Evolutionary conservation across 2,797 vertebrate species (phyloP).

Genomic region (Microctenopoma lineatum): DNA sequence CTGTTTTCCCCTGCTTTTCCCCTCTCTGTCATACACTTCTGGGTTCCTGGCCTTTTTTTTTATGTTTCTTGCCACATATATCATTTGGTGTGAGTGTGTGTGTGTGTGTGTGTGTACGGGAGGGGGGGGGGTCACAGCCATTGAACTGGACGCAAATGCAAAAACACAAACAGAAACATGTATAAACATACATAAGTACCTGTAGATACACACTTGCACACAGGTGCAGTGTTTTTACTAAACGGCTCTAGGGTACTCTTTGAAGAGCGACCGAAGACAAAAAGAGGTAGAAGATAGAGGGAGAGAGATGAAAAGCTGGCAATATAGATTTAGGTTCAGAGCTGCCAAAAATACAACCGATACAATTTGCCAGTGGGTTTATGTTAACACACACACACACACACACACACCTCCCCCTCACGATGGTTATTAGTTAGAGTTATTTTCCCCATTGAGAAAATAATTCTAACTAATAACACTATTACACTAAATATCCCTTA

Average conservation of each 20-base stretch:
- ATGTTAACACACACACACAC: conserved; percentile 52
- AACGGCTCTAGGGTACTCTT: conserved; percentile 72
- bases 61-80: conserved; percentile 27
- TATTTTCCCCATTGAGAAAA: conserved; percentile 44
- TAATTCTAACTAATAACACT: conserved; percentile 4
- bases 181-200: conserved; percentile 29
- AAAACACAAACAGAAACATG: conserved; percentile 32
- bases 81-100: conserved; percentile 2
- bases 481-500: conserved; percentile 12
- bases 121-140: conserved; percentile 48
- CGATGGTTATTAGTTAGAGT: no score
- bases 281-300: conserved; percentile 61
- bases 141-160: conserved; percentile 37
- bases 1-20: conserved; percentile 64
- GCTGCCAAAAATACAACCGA: conserved; percentile 76
- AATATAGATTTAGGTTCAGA: conserved; percentile 78
- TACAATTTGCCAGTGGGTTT: conserved; percentile 74
- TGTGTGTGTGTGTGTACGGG: conserved; percentile 8
- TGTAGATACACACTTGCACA: conserved; percentile 42
- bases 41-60: conserved; percentile 31
- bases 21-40: conserved; percentile 59
- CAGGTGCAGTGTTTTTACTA: conserved; percentile 58
- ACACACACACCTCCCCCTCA: conserved; percentile 19
- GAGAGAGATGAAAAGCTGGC: conserved; percentile 65
- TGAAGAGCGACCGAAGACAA: conserved; percentile 72